These are phyloP conservation scores for Tipula vernalis DNA, from an alignment of 2,888 invertebrate species.

Conservation along the genomic window DNA sequence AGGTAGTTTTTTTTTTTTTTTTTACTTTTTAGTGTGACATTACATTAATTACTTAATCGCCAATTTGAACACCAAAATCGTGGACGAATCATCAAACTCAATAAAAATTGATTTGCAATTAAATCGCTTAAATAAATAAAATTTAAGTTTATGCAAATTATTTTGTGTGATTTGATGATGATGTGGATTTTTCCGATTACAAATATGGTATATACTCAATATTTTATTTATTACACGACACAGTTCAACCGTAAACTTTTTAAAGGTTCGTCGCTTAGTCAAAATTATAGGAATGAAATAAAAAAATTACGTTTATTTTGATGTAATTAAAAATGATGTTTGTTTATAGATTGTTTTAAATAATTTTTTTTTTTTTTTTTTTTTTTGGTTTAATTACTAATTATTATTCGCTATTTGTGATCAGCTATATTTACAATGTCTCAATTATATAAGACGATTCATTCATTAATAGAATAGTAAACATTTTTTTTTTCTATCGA, in stretches of 20 bases:
- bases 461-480: too few relatives aligned
- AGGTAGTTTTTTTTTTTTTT: not conserved
- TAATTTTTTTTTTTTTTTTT: not conserved
- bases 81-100: not conserved
- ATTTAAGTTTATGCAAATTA: not conserved
- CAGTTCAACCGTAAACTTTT: not conserved
- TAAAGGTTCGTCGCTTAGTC: not conserved
- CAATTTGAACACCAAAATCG: not conserved
- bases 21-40: not conserved
- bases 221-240: not conserved
- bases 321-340: not conserved
- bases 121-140: not conserved
- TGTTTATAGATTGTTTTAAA: not conserved
- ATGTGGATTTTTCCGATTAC: not conserved
- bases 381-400: not conserved
- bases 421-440: not conserved
- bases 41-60: not conserved
- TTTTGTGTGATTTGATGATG: not conserved
- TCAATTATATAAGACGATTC: not conserved
- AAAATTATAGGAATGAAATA: not conserved
- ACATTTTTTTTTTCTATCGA: too few relatives aligned
- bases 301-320: not conserved
- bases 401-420: not conserved
- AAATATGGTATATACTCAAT: too few relatives aligned
- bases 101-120: not conserved